These are phyloP conservation scores for Copidosoma floridanum DNA, from an alignment of 1,140 invertebrate species.

Conservation along the genomic window DNA sequence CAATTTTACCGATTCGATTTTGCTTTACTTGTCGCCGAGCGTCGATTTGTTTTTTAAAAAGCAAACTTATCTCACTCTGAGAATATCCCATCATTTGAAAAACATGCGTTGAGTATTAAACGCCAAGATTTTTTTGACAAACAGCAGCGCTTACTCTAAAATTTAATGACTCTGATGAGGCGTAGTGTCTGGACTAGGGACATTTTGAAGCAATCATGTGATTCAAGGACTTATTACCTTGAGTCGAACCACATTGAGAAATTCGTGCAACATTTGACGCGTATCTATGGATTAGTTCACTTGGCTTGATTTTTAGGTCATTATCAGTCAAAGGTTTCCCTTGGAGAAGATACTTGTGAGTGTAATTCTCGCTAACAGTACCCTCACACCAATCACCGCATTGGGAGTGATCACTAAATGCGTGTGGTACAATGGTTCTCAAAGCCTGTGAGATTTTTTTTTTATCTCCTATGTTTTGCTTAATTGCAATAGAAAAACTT, in stretches of 20 bases:
- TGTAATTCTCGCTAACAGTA: not conserved
- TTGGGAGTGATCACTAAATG: conserved; percentile 15
- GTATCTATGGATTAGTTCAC: not conserved
- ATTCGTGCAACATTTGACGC: conserved; percentile 6
- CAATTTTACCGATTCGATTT: too few relatives aligned
- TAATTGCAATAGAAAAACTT: conserved; percentile 20
- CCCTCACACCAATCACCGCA: conserved; percentile 19
- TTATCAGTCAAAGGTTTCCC: not conserved
- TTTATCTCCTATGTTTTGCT: conserved; percentile 23
- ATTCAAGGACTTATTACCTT: conserved; percentile 25
- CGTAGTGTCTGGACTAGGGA: conserved; percentile 12
- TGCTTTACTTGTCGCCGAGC: too few relatives aligned
- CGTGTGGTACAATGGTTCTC: conserved; percentile 17
- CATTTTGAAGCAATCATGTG: too few relatives aligned
- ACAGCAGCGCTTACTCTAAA: too few relatives aligned
- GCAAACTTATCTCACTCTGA: not conserved
- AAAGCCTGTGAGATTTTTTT: conserved; percentile 5
- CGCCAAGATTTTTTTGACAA: not conserved
- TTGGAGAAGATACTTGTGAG: conserved; percentile 8
- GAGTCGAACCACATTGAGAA: conserved; percentile 16
- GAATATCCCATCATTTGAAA: not conserved
- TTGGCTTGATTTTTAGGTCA: not conserved
- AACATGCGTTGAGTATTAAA: not conserved
- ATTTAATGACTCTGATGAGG: not conserved
- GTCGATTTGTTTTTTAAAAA: too few relatives aligned